Conservation (phyloP, 53 echinoderm and acorn worm genomes). For the Hippasteria phrygiana region DNA sequence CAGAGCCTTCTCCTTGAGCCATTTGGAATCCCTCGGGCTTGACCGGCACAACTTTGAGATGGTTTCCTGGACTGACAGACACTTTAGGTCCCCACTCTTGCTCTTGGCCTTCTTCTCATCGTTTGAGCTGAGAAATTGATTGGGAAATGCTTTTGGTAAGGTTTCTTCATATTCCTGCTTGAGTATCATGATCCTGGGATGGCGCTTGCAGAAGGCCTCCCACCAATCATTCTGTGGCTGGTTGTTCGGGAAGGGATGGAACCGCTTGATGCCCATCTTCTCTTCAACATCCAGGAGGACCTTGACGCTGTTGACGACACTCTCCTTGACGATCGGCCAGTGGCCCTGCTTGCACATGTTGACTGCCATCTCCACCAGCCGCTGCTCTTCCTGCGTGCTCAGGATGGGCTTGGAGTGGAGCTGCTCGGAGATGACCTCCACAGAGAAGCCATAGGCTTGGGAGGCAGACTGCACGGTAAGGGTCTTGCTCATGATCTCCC, state of each 20-base stretch:
- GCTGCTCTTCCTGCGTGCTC: slow-evolving; percentile 21
- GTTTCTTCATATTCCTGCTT: background rate
- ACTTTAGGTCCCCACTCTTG: background rate
- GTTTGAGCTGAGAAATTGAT: too few species aligned
- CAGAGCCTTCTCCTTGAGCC: background rate
- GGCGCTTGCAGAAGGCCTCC: slow-evolving; percentile 46
- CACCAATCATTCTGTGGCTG: slow-evolving; percentile 27
- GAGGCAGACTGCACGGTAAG: slow-evolving; percentile 39
- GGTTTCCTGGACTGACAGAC: slow-evolving; percentile 3
- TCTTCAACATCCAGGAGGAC: slow-evolving; percentile 47
- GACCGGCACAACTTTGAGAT: background rate
- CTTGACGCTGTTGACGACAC: slow-evolving; percentile 34
- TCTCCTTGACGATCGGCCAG: slow-evolving; percentile 14
- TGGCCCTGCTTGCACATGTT: slow-evolving; percentile 52
- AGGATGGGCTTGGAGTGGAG: slow-evolving; percentile 24
- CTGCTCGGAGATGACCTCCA: slow-evolving; percentile 11
- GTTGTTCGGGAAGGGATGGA: slow-evolving; percentile 35
- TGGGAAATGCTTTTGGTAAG: too few species aligned
- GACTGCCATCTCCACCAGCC: slow-evolving; percentile 48
- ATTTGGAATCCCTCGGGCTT: background rate
- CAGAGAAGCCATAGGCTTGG: slow-evolving; percentile 36
- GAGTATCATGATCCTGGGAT: slow-evolving; percentile 23
- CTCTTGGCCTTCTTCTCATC: background rate
- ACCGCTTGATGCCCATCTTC: slow-evolving; percentile 47
- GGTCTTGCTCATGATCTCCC: slow-evolving; percentile 40